Conservation (phyloP, 2,113 vertebrate genomes). For the Xiphorhynchus elegans region DNA sequence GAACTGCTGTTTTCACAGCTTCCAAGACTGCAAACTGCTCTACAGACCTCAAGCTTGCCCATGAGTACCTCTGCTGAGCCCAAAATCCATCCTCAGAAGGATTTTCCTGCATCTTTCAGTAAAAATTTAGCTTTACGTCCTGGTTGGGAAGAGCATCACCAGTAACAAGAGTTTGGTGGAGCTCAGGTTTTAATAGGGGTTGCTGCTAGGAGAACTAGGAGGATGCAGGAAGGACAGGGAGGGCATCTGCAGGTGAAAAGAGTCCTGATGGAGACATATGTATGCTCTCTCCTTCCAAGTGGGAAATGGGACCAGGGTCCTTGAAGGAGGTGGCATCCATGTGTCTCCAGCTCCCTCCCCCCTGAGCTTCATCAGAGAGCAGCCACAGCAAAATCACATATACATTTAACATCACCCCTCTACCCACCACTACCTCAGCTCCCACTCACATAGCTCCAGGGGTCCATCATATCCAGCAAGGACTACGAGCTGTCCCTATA, state of each 20-base stretch:
- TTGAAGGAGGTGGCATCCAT: rapidly evolving
- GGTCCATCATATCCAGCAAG: rapidly evolving
- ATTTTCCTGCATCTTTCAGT: not conserved
- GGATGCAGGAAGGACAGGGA: rapidly evolving
- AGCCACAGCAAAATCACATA: rapidly evolving
- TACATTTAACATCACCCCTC: not conserved
- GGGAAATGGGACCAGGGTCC: rapidly evolving
- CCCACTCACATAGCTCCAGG: not conserved
- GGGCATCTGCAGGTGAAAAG: not conserved
- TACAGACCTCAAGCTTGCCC: not conserved
- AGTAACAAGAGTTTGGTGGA: not conserved
- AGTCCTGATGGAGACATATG: not conserved
- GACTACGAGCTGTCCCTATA: not conserved
- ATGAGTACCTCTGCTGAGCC: not conserved
- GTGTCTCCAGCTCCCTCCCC: not conserved
- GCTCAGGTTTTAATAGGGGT: not conserved
- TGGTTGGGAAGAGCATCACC: not conserved
- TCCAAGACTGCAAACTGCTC: not conserved
- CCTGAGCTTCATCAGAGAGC: not conserved
- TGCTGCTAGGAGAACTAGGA: not conserved
- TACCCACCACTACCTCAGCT: not conserved
- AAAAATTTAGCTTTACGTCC: not conserved
- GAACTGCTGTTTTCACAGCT: not conserved
- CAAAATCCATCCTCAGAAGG: not conserved
- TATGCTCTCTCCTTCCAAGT: not conserved